Base-by-base conservation (phyloP, 1,140 invertebrate genomes). In the Holcopasites calliopsidis region DNA sequence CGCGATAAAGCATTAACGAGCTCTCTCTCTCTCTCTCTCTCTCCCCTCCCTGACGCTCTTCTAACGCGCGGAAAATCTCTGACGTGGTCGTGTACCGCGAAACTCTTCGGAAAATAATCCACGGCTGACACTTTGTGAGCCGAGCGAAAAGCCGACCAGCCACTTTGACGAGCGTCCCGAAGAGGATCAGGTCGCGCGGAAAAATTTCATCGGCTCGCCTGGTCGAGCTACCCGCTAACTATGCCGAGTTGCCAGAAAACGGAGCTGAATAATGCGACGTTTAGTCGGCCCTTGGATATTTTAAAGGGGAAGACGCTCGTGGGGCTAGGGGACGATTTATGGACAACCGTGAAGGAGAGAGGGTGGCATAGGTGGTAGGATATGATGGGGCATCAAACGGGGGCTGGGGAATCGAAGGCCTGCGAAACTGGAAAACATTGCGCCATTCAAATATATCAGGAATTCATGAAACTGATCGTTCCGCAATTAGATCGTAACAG, bases 1-100 rank as follows among this genome's bases (percentile, higher is more conserved):
- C 76, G 72, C 69, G 74, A 81, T 82, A 68, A 82, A 82, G 74
- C 66, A 81, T 82, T 82, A 81, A 82, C 55, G 50, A 71, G 28
- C 23, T 21, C 38, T 31, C 66, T 57, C 13, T 57, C 66, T 58
- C 33, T 58, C 57, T 35, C n/a, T 38, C 57, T 10, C 44, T 10
- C 44, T 47, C 44, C 16, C 21, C 35, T 40, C 23, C 42, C 23
- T 28, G 3, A n/a, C 55, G 10, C 50, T 57, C 52, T 44, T 28
- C 50, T 35, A 66, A 66, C 52, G 69, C 60, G n/a, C 16, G 23
- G 52, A 50, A 69, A 58, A 69, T 75, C 64, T 69, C 65, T 68
- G 61, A 66, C 62, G 61, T 42, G 42, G 42, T 50, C 31, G 35
- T 26, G 13, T n/a, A 55, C 49, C 28, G 55, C 49, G 62, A 58